Conservation (phyloP, 2,797 vertebrate species). For the Sphenopsis melanotis region DNA sequence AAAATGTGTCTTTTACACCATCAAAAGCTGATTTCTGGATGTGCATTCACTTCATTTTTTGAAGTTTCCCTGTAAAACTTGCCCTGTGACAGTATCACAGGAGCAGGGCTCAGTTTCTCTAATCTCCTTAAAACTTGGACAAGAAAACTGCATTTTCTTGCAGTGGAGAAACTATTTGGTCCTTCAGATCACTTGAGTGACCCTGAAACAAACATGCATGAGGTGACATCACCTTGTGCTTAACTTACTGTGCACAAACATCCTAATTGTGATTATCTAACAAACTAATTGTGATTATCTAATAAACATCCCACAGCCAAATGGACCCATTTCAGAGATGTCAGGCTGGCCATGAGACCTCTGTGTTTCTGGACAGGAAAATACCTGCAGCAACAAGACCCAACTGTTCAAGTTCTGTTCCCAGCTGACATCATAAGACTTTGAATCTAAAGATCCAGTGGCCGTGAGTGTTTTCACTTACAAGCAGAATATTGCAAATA, state of each 20-base stretch:
- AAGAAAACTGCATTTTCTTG: neutral
- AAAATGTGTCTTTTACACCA: neutral
- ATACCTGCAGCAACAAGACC: neutral
- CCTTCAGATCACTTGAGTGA: neutral
- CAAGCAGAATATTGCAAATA: neutral
- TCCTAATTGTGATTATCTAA: neutral
- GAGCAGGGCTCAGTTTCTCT: neutral
- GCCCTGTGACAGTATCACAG: neutral
- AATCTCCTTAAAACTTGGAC: neutral
- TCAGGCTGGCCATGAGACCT: neutral
- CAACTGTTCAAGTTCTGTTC: neutral
- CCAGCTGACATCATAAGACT: neutral
- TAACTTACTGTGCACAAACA: rapidly evolving
- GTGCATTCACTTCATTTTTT: neutral
- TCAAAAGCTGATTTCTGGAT: neutral
- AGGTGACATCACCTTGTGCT: neutral
- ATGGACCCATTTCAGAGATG: neutral
- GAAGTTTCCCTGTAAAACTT: neutral
- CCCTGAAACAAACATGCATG: rapidly evolving
- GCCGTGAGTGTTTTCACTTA: neutral
- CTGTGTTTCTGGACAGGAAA: neutral
- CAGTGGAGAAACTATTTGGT: neutral
- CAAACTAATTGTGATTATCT: neutral
- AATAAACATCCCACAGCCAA: neutral
- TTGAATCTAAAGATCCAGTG: neutral